Evolutionary conservation across 53 echinoderm and acorn worm genomes (phyloP), one percentile per base, ranked within the genome.

Genomic region (Arbacia lixula): DNA sequence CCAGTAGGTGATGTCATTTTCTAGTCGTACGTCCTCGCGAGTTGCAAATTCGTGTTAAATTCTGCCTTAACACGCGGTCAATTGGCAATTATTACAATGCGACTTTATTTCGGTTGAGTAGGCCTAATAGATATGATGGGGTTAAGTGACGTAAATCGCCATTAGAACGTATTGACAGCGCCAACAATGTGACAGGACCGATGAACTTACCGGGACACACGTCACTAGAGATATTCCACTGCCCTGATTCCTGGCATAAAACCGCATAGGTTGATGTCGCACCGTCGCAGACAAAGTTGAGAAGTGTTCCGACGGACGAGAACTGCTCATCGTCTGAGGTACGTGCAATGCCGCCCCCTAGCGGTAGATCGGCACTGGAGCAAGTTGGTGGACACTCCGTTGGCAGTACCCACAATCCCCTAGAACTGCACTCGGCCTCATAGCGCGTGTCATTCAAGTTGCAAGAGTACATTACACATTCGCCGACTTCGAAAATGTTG

Each of bases 141-240:
- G n/a, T n/a, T n/a, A n/a, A n/a, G n/a, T n/a, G n/a, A n/a, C n/a
- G n/a, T n/a, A n/a, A n/a, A n/a, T n/a, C n/a, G n/a, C n/a, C n/a
- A n/a, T n/a, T n/a, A n/a, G n/a, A n/a, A n/a, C n/a, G n/a, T n/a
- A n/a, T n/a, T n/a, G n/a, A n/a, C n/a, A n/a, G n/a, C n/a, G n/a
- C n/a, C n/a, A n/a, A n/a, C n/a, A n/a, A n/a, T n/a, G n/a, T n/a
- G n/a, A n/a, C n/a, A n/a, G n/a, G n/a, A n/a, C n/a, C n/a, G n/a
- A n/a, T n/a, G n/a, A n/a, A 78, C 79, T 41, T 11, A 78, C 79
- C 60, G 21, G 43, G 79, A 12, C 79, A 78, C 2, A 16, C 40
- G 12, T 60, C 24, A 41, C 60, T 30, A 37, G 60, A 28, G 35
- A 28, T 57, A 40, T 78, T 60, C 79, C 79, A 78, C 12, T 22